phyloP scores from a whole-genome alignment of 2,888 invertebrate genomes.

The Drosophila macrospina region DNA sequence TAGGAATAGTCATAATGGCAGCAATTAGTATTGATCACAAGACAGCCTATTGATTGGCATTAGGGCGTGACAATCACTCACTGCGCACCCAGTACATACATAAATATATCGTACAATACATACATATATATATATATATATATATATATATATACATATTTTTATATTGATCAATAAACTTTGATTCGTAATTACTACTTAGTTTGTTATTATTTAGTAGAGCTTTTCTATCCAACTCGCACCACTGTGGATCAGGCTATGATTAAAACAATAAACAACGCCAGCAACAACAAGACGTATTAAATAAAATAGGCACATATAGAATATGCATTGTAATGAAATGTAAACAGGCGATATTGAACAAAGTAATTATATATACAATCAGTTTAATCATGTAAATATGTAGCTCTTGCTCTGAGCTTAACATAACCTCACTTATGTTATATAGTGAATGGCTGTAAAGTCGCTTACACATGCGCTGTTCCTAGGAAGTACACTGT shows the following conservation, averaged over 20 bases:
- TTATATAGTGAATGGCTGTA: conserved; percentile 35
- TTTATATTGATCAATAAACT: not conserved
- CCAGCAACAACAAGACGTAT: conserved; percentile 36
- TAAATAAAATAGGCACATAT: conserved; percentile 47
- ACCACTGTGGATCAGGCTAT: conserved; percentile 53
- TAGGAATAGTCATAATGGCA: conserved; percentile 61
- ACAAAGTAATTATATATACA: conserved; percentile 32
- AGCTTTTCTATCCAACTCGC: conserved; percentile 19
- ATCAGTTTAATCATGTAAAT: conserved; percentile 15
- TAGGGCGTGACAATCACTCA: conserved; percentile 38
- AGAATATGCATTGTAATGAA: conserved; percentile 61
- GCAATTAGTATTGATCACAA: conserved; percentile 72
- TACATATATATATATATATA: no score
- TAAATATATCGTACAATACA: not conserved
- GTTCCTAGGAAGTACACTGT: no score
- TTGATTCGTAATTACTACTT: not conserved
- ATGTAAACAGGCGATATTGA: conserved; percentile 71
- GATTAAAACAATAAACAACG: conserved; percentile 63
- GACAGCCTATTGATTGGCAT: conserved; percentile 26
- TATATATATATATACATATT: no score
- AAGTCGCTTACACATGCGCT: conserved; percentile 54
- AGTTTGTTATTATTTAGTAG: conserved; percentile 1
- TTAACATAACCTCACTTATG: conserved; percentile 38
- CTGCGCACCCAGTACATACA: not conserved
- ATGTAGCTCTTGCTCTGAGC: conserved; percentile 1